Evolutionary conservation across 2,888 invertebrate species (phyloP).

Genomic region (Shargacucullia verbasci): DNA sequence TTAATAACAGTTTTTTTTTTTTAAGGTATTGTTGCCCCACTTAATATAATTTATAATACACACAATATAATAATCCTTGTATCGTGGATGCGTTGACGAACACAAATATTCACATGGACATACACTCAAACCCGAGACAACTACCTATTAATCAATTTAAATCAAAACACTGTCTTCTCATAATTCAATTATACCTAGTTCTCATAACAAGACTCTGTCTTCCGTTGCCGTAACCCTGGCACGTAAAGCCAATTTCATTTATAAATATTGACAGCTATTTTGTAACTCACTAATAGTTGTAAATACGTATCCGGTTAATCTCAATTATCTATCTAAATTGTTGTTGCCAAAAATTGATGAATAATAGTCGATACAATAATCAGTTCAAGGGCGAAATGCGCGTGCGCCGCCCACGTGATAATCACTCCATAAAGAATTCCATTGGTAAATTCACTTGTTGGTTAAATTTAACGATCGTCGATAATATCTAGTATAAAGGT

Average conservation of each 20-base stretch:
- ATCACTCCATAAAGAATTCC: constrained; percentile 42
- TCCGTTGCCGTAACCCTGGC: constrained; percentile 37
- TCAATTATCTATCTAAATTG: constrained; percentile 71
- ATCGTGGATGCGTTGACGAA: too few relatives aligned
- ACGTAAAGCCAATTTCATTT: constrained; percentile 39
- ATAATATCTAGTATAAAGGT: too few relatives aligned
- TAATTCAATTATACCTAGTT: constrained; percentile 1
- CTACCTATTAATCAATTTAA: too few relatives aligned
- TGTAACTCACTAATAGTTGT: constrained; percentile 47
- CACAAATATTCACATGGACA: too few relatives aligned
- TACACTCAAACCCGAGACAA: too few relatives aligned
- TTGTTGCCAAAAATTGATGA: constrained; percentile 73
- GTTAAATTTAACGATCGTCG: constrained; percentile 19
- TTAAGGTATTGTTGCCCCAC: too few relatives aligned
- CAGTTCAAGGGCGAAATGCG: constrained; percentile 70
- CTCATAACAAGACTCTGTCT: constrained; percentile 12
- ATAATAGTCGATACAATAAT: constrained; percentile 67
- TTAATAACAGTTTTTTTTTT: too few relatives aligned
- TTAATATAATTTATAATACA: too few relatives aligned
- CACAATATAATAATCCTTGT: too few relatives aligned
- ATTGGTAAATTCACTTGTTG: constrained; percentile 44
- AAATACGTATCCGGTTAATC: constrained; percentile 63
- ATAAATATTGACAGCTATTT: constrained; percentile 42
- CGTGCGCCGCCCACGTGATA: constrained; percentile 65
- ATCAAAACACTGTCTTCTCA: too few relatives aligned